A percentile compares a stretch with the other conserved stretches of the same genome.
phyloP scores from a whole-genome alignment of 2,888 invertebrate species.

The Mactromeris polynyma region DNA sequence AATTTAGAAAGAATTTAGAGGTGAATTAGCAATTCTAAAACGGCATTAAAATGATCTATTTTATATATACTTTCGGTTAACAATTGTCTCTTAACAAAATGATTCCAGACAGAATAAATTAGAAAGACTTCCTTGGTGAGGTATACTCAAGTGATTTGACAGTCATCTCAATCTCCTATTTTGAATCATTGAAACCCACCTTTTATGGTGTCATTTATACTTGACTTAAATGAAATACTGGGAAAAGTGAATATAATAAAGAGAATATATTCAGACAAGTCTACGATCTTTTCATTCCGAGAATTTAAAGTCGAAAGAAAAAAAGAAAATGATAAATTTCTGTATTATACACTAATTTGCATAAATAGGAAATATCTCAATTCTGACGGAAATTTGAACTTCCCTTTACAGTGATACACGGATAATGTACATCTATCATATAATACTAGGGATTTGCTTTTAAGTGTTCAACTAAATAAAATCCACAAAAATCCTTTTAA shows the following conservation, averaged over 20 bases:
- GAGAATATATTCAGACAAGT: neutral
- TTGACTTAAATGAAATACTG: neutral
- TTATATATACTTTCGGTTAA: conserved; percentile 1
- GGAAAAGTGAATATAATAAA: neutral
- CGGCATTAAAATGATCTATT: neutral
- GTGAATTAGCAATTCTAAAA: conserved; percentile 12
- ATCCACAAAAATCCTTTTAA: neutral
- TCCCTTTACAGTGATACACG: neutral
- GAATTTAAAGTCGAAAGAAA: neutral
- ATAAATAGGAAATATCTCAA: conserved; percentile 8
- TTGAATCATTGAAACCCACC: neutral
- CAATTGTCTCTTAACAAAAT: neutral
- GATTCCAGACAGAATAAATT: conserved; percentile 18
- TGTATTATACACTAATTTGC: conserved; percentile 1
- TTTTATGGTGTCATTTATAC: conserved; percentile 16
- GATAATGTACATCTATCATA: neutral
- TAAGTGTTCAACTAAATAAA: neutral
- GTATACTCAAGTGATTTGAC: conserved; percentile 7
- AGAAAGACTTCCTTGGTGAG: neutral
- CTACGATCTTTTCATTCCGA: neutral
- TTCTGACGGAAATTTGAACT: neutral
- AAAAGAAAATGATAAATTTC: neutral
- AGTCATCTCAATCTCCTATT: neutral
- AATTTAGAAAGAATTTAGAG: conserved; percentile 6
- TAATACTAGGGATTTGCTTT: neutral